Base-by-base conservation (phyloP, 2,113 vertebrate genomes). In the Tragelaphus scriptus region DNA sequence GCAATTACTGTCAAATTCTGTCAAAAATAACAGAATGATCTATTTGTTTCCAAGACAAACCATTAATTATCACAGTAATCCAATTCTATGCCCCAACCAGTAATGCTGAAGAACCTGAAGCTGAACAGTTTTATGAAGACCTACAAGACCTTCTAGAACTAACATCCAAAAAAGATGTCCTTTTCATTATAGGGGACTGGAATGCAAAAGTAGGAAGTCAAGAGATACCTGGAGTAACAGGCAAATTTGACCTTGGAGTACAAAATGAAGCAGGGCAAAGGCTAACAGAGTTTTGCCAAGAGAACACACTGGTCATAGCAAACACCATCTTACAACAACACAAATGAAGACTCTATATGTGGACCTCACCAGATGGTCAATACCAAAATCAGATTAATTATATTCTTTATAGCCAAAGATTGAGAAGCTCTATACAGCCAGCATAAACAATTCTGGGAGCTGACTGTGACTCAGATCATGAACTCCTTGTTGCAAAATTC, bases 71-170 rank as follows among this genome's bases (percentile, higher is more conserved):
- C 10, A 71, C 9, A 23, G 65, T 71, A 36, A 71, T 36, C 19
- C 65, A 36, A 11, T 11, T 36, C 65, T 71, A 71, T 71, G n/a
- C 32, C 16, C 65, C 65, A 36, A 68, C 32, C 32, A 68, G 16
- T 68, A 68, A 68, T 10, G 32, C 32, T 68, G 32, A 68, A 68
- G 32, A 68, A 36, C 4, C 17, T 36, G 17, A 68, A 68, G 65
- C n/a, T 68, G n/a, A 36, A 68, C 0, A 2, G 32, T 36, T 68
- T 4, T 68, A n/a, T 68, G 4, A 68, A 19, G 32, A 68, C 16
- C 65, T 68, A 68, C 7, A 36, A 36, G 32, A 68, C 65, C 32
- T 36, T 36, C 65, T 68, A 68, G 4, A 68, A 68, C 2, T 68
- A 68, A n/a, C 17, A 68, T 17, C 32, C 32, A 2, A 17, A 68